Evolutionary conservation across 2,888 invertebrate species (phyloP), one percentile per base, ranked within the genome.

Genomic region (Exephanes ischioxanthus): DNA sequence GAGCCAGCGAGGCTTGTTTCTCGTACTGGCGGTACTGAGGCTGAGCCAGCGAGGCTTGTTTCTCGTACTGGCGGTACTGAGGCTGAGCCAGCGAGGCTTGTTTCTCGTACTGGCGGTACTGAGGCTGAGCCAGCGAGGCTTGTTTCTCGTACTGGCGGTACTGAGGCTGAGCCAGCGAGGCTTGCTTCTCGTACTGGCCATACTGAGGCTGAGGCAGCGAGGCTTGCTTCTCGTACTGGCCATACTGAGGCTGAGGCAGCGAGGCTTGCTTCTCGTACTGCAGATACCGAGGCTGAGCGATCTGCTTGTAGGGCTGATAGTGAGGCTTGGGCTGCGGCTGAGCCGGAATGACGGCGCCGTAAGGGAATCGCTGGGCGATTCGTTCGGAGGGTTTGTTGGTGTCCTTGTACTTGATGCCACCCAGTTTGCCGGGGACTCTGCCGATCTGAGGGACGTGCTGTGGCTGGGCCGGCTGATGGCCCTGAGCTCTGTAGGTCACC

Each of bases 361-460:
- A 84, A 37, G 76, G 83, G 55, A 68, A 45, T 14, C 11, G 26
- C 30, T 67, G 11, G 0, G 70, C 37, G 51, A 55, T 79, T 75
- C 82, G 51, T 16, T 82, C 58, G 19, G 30, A 37, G 26, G 70
- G 41, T 11, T 77, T 72, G 11, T 89, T 85, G 19, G 89, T 88
- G 7, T 89, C 76, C n/a, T 89, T 91, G 84, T 93, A 93, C 37
- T 90, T 89, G 11, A 91, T 89, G 16, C 85, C 89, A 2, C 89
- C 91, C 14, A 41, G 14, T 4, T 87, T 85, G 14, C 82, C 86
- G 33, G 73, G 71, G 1, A 78, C 53, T 45, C 63, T 81, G 9
- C 67, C 77, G 45, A 84, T 82, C 7, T 30, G 14, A 2, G 26
- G 22, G 4, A 61, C 51, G 26, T n/a, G n/a, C n/a, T 73, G 11